phyloP scores from a whole-genome alignment of 2,113 vertebrate genomes.

The Donacobius atricapilla region DNA sequence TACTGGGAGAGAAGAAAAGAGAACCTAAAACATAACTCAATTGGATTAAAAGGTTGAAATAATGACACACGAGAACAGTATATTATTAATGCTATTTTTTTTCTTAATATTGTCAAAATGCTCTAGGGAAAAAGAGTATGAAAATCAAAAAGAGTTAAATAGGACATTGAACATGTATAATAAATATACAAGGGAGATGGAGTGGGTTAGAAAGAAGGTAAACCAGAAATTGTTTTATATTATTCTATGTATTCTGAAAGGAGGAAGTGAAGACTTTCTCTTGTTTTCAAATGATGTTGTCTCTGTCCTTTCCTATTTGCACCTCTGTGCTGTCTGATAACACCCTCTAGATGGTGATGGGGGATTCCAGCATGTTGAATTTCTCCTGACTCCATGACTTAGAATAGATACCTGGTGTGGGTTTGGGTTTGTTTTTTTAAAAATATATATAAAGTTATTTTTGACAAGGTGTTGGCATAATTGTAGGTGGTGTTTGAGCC shows the following conservation, averaged over 20 bases:
- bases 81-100: not conserved
- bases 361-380: not conserved
- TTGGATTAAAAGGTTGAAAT: not conserved
- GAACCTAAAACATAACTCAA: not conserved
- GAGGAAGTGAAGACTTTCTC: not conserved
- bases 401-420: not conserved
- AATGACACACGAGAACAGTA: not conserved
- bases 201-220: not conserved
- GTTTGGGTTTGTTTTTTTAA: not conserved
- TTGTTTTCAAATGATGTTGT: not conserved
- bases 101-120: not conserved
- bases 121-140: not conserved
- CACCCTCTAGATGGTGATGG: conserved; percentile 49
- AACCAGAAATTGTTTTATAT: not conserved
- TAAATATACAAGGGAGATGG: not conserved
- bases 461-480: conserved; percentile 42
- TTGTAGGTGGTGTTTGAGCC: conserved; percentile 59
- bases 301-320: not conserved
- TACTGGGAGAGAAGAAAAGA: not conserved
- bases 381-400: not conserved
- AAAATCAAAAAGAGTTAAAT: not conserved
- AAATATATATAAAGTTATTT: not conserved
- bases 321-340: conserved; percentile 9
- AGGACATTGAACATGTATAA: not conserved
- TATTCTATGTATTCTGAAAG: not conserved